Conservation (phyloP, 1,140 invertebrate species). For the Linepithema humile region DNA sequence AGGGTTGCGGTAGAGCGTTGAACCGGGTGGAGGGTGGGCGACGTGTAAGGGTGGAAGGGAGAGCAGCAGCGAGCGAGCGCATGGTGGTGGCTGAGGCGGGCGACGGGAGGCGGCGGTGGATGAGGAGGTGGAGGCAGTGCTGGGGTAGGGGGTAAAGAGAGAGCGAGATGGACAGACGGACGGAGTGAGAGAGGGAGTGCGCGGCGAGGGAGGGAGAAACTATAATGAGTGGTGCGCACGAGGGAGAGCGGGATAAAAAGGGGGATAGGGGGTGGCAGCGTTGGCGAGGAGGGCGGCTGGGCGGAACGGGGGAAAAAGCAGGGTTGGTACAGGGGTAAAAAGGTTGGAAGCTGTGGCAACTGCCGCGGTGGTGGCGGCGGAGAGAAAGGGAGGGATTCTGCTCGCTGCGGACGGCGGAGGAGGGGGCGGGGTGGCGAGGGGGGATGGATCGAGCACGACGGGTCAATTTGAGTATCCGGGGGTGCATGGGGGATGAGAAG, state of each 20-base stretch:
- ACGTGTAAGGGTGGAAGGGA: slow-evolving; percentile 70
- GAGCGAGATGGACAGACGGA: slow-evolving; percentile 33
- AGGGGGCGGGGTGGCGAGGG: slow-evolving; percentile 47
- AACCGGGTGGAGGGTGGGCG: slow-evolving; percentile 67
- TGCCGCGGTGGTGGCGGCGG: slow-evolving; percentile 53
- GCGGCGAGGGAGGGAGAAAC: slow-evolving; percentile 69
- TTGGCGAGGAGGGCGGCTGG: slow-evolving; percentile 48
- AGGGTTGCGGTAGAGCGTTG: slow-evolving; percentile 80
- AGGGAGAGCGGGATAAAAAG: slow-evolving; percentile 76
- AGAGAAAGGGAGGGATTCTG: slow-evolving; percentile 37
- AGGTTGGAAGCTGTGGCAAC: slow-evolving; percentile 80
- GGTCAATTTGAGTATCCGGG: slow-evolving; percentile 74
- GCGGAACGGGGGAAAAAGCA: slow-evolving; percentile 61
- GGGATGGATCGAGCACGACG: slow-evolving; percentile 73
- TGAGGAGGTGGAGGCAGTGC: slow-evolving; percentile 57
- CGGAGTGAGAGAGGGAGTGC: slow-evolving; percentile 19
- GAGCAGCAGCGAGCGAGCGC: slow-evolving; percentile 53
- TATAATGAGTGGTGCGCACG: slow-evolving; percentile 81
- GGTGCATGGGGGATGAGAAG: slow-evolving; percentile 58
- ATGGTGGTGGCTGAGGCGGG: slow-evolving; percentile 57
- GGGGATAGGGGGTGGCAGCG: slow-evolving; percentile 40
- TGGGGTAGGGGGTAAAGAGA: slow-evolving; percentile 31
- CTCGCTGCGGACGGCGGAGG: slow-evolving; percentile 51
- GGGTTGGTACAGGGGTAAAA: slow-evolving; percentile 77
- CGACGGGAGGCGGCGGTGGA: slow-evolving; percentile 39